Conservation (phyloP, 2,797 vertebrate species). For the Tauraco hartlaubi region DNA sequence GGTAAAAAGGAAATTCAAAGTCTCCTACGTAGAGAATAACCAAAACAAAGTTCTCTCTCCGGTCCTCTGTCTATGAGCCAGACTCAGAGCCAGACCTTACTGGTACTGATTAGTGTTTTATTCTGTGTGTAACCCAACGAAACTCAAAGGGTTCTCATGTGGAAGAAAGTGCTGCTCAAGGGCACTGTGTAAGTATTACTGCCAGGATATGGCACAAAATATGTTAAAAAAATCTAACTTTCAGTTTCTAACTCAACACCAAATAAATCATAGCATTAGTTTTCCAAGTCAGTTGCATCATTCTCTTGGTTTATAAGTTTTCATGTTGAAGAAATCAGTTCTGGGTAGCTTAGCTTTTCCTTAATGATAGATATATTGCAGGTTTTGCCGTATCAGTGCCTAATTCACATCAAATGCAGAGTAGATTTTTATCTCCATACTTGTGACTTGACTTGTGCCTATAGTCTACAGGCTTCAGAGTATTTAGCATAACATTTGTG, state of each 20-base stretch:
- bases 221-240: background rate
- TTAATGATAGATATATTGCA: background rate
- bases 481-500: background rate
- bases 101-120: conserved; percentile 46
- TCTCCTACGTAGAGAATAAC: conserved; percentile 46
- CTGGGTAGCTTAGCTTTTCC: background rate
- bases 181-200: background rate
- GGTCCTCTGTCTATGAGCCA: conserved; percentile 53
- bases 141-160: conserved; percentile 34
- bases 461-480: background rate
- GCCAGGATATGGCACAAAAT: background rate
- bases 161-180: conserved; percentile 20
- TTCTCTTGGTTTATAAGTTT: background rate
- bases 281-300: conserved; percentile 6
- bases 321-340: background rate
- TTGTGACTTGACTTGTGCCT: background rate
- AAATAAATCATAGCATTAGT: background rate
- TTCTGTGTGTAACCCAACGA: conserved; percentile 10
- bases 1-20: conserved; percentile 66
- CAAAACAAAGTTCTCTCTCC: conserved; percentile 59
- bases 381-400: background rate
- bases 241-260: background rate
- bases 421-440: background rate
- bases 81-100: conserved; percentile 35
- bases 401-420: background rate